These are phyloP conservation scores for Macheiramphus alcinus DNA, from an alignment of 2,113 vertebrate species.

Conservation along the genomic window DNA sequence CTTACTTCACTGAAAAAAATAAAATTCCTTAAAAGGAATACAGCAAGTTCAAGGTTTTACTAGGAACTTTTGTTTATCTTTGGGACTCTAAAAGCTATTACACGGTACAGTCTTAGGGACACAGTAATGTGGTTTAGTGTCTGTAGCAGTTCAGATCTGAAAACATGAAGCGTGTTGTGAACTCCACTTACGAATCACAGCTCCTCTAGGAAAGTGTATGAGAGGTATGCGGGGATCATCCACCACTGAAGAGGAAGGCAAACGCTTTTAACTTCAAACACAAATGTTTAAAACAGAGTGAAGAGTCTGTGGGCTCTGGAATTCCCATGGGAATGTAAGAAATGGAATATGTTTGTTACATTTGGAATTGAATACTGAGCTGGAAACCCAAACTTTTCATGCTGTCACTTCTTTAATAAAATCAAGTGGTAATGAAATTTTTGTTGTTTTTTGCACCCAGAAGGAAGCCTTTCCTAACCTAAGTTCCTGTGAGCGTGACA, in stretches of 20 bases:
- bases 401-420: background rate
- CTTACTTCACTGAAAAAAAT: background rate
- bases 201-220: background rate
- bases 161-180: background rate
- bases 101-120: background rate
- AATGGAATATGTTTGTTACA: background rate
- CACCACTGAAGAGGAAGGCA: background rate
- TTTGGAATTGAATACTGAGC: background rate
- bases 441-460: background rate
- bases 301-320: background rate
- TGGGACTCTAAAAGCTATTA: background rate
- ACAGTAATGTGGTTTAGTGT: background rate
- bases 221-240: background rate
- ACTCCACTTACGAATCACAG: rapidly evolving
- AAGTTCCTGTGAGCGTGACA: background rate
- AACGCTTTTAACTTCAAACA: background rate
- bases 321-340: conserved; percentile 7
- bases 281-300: background rate
- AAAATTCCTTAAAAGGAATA: background rate
- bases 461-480: background rate
- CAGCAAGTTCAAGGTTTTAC: background rate
- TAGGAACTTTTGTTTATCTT: background rate
- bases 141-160: background rate
- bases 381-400: background rate
- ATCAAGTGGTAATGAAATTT: background rate